These are phyloP conservation scores for Acrobasis repandana DNA, from an alignment of 2,888 invertebrate genomes.

Conservation along the genomic window DNA sequence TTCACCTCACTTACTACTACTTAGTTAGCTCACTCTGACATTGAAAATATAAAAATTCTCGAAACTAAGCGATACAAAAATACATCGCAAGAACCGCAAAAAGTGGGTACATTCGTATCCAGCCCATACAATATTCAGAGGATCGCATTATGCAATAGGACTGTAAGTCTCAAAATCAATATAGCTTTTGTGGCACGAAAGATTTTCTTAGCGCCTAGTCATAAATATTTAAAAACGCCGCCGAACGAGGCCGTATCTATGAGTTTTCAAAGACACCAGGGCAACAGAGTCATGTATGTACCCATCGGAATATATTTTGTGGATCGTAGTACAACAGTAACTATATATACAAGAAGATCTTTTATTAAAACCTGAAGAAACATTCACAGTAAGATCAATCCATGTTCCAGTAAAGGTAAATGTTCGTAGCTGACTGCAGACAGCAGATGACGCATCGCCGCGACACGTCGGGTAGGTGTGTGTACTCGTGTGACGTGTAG, in stretches of 20 bases:
- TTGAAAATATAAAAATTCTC: not conserved
- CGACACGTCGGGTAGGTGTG: no score
- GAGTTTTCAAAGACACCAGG: not conserved
- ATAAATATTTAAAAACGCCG: slow-evolving; percentile 70
- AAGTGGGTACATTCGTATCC: slow-evolving; percentile 31
- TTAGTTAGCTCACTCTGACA: no score
- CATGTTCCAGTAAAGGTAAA: no score
- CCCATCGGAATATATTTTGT: no score
- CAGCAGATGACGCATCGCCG: no score
- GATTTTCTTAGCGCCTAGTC: slow-evolving; percentile 60
- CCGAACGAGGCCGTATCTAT: not conserved
- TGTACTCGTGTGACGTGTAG: no score
- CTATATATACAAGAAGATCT: no score
- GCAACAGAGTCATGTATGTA: not conserved
- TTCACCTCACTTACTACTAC: no score
- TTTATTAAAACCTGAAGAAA: no score
- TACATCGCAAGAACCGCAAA: not conserved
- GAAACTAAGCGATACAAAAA: not conserved
- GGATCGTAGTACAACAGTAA: not conserved
- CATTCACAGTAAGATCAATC: no score
- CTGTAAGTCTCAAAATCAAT: slow-evolving; percentile 74
- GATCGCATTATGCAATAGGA: slow-evolving; percentile 70
- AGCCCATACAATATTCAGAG: slow-evolving; percentile 68
- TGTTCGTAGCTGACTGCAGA: no score
- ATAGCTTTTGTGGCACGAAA: slow-evolving; percentile 65